Evolutionary conservation across 2,113 vertebrate genomes (phyloP).

Genomic region (Pipra filicauda): DNA sequence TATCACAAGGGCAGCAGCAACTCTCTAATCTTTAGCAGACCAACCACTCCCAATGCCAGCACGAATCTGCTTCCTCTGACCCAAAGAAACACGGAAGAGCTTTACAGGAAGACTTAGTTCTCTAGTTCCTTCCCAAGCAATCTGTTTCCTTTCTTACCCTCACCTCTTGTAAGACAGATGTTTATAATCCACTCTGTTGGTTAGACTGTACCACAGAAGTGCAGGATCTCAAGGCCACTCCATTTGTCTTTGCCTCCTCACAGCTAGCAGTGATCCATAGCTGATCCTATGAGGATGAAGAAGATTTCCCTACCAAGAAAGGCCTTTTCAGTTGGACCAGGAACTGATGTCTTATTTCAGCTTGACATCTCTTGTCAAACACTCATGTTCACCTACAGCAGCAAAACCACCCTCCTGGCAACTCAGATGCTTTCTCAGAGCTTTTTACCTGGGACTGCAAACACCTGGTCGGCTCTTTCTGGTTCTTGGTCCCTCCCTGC

Average conservation of each 20-base stretch:
- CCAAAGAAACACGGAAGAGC: accelerated
- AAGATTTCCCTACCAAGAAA: neutral
- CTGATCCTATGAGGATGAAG: neutral
- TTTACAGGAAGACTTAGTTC: neutral
- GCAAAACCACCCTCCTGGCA: neutral
- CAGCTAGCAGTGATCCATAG: neutral
- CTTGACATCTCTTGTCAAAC: accelerated
- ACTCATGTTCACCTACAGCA: neutral
- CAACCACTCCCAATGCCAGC: accelerated
- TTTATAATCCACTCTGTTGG: neutral
- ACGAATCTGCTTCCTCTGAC: neutral
- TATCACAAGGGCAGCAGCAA: neutral
- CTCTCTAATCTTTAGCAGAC: neutral
- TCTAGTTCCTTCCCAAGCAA: neutral
- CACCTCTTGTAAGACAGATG: neutral
- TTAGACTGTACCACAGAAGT: neutral
- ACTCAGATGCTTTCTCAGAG: neutral
- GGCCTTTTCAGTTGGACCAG: neutral
- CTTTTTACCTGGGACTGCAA: neutral
- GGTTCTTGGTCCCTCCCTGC: neutral
- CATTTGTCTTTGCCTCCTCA: neutral
- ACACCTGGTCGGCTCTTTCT: neutral
- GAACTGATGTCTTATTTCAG: neutral
- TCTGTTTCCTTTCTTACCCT: neutral
- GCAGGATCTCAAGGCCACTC: neutral